These are phyloP conservation scores for Drosophila ezoana DNA, from an alignment of 2,888 invertebrate genomes.

Conservation along the genomic window DNA sequence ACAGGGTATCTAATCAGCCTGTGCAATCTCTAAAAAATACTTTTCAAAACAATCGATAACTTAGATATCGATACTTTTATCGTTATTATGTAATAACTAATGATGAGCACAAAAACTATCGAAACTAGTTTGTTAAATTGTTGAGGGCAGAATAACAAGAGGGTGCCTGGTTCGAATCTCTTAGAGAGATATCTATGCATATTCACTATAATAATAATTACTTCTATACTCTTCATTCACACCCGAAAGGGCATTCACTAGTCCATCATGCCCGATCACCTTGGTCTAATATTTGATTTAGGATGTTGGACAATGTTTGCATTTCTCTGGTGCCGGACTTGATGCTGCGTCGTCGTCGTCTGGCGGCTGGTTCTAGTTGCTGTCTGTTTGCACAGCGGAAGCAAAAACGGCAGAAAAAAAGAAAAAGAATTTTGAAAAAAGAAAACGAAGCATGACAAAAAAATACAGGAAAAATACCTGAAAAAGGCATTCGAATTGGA, in stretches of 20 bases:
- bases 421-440: slow-evolving; percentile 10
- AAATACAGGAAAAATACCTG: slow-evolving; percentile 19
- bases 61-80: too few species aligned
- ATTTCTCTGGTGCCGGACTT: slow-evolving; percentile 20
- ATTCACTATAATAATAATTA: background rate
- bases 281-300: slow-evolving; percentile 23
- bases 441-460: background rate
- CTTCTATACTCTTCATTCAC: background rate
- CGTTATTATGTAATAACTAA: too few species aligned
- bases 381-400: slow-evolving; percentile 46
- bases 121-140: too few species aligned
- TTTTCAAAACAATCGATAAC: too few species aligned
- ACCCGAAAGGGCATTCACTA: background rate
- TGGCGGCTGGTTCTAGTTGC: slow-evolving; percentile 8
- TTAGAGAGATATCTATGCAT: too few species aligned
- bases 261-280: slow-evolving; percentile 3
- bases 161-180: too few species aligned
- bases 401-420: slow-evolving; percentile 29
- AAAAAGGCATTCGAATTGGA: slow-evolving; percentile 61
- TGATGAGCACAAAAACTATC: too few species aligned
- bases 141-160: too few species aligned
- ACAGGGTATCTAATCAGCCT: too few species aligned
- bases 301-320: slow-evolving; percentile 32
- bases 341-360: slow-evolving; percentile 11
- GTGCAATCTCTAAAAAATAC: too few species aligned